Evolutionary conservation across 2,888 invertebrate species (phyloP).

Genomic region (Leucophenga maculata): DNA sequence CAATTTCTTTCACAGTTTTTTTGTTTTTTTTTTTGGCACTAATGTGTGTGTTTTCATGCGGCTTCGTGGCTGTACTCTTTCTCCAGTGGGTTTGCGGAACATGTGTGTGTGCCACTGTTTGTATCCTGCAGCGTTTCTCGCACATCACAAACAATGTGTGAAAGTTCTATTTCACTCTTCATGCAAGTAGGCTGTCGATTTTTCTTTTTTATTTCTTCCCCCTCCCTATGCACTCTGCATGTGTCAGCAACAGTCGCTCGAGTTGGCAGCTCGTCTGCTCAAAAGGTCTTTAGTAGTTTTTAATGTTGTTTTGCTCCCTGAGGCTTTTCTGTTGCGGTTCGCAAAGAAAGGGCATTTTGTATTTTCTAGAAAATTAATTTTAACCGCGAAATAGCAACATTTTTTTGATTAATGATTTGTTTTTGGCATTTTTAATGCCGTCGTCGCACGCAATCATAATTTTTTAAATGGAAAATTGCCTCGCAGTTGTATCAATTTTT

Average conservation of each 20-base stretch:
- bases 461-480: slow-evolving; percentile 19
- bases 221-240: no score
- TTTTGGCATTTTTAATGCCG: slow-evolving; percentile 41
- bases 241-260: slow-evolving; percentile 62
- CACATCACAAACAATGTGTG: slow-evolving; percentile 66
- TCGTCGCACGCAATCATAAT: slow-evolving; percentile 59
- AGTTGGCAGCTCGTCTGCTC: slow-evolving; percentile 32
- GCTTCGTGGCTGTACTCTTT: slow-evolving; percentile 37
- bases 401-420: slow-evolving; percentile 68
- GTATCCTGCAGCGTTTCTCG: slow-evolving; percentile 61
- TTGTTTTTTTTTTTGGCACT: no score
- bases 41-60: slow-evolving; percentile 28
- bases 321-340: slow-evolving; percentile 44
- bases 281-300: slow-evolving; percentile 57
- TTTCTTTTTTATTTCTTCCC: no score
- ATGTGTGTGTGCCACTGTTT: slow-evolving; percentile 22
- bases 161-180: slow-evolving; percentile 55
- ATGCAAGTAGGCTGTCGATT: neutral
- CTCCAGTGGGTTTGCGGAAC: slow-evolving; percentile 37
- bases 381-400: slow-evolving; percentile 60
- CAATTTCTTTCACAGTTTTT: neutral
- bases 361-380: slow-evolving; percentile 60
- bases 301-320: slow-evolving; percentile 62
- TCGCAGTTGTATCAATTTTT: slow-evolving; percentile 9
- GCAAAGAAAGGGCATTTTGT: slow-evolving; percentile 52